phyloP scores from a whole-genome alignment of 2,888 invertebrate genomes.

The Hydriomena furcata region DNA sequence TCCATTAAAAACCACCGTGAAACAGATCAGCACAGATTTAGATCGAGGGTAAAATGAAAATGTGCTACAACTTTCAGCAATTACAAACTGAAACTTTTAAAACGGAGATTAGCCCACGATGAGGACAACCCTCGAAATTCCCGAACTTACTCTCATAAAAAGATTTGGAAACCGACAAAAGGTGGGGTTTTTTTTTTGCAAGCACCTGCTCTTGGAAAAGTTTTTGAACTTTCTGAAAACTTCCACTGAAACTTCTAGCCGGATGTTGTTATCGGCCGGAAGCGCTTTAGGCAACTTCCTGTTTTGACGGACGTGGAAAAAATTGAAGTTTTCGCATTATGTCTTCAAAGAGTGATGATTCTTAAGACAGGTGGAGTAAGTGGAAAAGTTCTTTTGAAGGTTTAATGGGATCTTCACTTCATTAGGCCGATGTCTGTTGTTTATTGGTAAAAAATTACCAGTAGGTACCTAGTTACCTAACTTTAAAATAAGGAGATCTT shows the following conservation, averaged over 20 bases:
- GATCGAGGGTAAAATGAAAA: slow-evolving; percentile 6
- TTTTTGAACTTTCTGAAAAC: slow-evolving; percentile 51
- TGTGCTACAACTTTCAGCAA: slow-evolving; percentile 24
- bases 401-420: slow-evolving; percentile 6
- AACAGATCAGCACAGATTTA: slow-evolving; percentile 1
- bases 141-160: slow-evolving; percentile 56
- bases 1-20: no score
- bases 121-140: slow-evolving; percentile 40
- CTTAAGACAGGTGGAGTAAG: slow-evolving; percentile 34
- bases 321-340: slow-evolving; percentile 43
- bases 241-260: slow-evolving; percentile 62
- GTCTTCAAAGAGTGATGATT: slow-evolving; percentile 38
- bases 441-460: neutral
- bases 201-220: slow-evolving; percentile 71
- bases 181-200: slow-evolving; percentile 76
- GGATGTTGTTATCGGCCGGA: slow-evolving; percentile 84
- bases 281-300: slow-evolving; percentile 81
- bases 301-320: slow-evolving; percentile 76
- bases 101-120: slow-evolving; percentile 31
- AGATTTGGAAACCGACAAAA: slow-evolving; percentile 41
- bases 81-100: slow-evolving; percentile 30
- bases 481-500: no score
- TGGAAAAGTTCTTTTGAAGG: slow-evolving; percentile 31
- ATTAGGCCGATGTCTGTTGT: neutral
- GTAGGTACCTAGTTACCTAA: no score